Evolutionary conservation across 2,797 vertebrate species (phyloP).

Genomic region (Acropternis orthonyx): DNA sequence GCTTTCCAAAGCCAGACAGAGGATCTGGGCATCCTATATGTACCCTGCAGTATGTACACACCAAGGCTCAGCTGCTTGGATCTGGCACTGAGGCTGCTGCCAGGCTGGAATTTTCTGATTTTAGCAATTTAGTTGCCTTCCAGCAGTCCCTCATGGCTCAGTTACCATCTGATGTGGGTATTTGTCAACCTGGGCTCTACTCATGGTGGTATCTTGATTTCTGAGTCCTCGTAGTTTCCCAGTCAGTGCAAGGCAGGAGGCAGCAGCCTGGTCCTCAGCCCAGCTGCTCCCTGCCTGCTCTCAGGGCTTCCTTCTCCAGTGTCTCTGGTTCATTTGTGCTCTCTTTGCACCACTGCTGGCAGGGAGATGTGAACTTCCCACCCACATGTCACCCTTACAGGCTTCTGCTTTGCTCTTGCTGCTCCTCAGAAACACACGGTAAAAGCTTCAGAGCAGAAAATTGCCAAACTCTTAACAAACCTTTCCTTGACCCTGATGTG

Average conservation of each 20-base stretch:
- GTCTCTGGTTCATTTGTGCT: background rate
- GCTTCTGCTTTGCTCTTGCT: background rate
- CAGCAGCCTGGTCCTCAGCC: background rate
- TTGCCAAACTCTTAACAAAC: background rate
- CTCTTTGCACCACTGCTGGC: background rate
- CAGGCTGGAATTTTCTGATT: background rate
- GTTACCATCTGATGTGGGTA: background rate
- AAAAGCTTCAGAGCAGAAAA: background rate
- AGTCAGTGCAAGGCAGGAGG: background rate
- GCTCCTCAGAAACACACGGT: background rate
- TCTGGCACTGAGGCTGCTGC: background rate
- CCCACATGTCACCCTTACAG: accelerated
- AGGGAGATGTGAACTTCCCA: background rate
- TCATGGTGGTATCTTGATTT: background rate
- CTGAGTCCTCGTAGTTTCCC: background rate
- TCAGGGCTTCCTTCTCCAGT: background rate
- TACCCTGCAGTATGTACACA: background rate
- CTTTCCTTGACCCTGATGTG: background rate
- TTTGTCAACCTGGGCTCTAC: background rate
- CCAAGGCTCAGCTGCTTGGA: background rate
- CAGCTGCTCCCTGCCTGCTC: background rate
- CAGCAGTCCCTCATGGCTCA: background rate
- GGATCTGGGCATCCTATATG: background rate
- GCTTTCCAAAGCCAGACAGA: background rate
- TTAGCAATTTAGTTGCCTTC: background rate